phyloP scores from a whole-genome alignment of 2,888 invertebrate species.

The Chrysopilus asiliformis region DNA sequence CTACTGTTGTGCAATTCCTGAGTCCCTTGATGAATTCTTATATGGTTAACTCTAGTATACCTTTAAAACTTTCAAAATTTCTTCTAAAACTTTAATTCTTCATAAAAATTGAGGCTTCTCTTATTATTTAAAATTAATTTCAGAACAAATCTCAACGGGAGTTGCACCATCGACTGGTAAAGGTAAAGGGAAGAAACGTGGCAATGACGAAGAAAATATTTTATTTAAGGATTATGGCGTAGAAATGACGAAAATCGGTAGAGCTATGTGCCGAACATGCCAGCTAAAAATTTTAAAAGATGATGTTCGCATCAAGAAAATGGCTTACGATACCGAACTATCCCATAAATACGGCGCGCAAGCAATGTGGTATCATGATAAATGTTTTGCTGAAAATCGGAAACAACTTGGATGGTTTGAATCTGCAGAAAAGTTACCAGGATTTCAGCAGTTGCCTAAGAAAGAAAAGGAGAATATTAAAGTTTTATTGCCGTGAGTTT shows the following conservation, averaged over 20 bases:
- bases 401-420: conserved; percentile 60
- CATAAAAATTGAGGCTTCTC: no score
- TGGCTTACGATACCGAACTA: conserved; percentile 68
- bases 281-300: conserved; percentile 67
- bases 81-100: no score
- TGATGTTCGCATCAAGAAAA: conserved; percentile 65
- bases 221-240: conserved; percentile 54
- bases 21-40: no score
- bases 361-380: conserved; percentile 81
- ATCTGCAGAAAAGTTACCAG: conserved; percentile 60
- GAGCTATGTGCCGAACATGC: conserved; percentile 71
- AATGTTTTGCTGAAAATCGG: conserved; percentile 69
- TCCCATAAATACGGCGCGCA: conserved; percentile 72
- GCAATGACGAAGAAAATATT: conserved; percentile 30
- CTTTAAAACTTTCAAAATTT: no score
- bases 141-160: no score
- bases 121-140: no score
- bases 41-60: no score
- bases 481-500: conserved; percentile 48
- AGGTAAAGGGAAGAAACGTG: conserved; percentile 44
- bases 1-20: no score
- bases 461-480: conserved; percentile 57
- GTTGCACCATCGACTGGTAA: no score
- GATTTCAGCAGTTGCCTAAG: conserved; percentile 51
- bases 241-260: conserved; percentile 76